Conservation (phyloP, 2,797 vertebrate species). For the Esox masquinongy region DNA sequence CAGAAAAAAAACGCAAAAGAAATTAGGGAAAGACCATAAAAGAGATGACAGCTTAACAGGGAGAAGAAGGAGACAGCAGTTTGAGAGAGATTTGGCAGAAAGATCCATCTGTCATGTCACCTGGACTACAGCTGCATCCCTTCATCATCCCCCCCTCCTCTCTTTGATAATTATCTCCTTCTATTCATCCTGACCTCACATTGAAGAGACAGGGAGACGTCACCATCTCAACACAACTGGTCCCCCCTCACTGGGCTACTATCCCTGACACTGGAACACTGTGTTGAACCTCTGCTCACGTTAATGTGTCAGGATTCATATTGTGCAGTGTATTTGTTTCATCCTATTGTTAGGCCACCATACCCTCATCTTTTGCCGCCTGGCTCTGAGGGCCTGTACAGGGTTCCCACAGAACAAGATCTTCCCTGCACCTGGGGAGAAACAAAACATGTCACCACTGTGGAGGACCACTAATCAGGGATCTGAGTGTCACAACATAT, state of each 20-base stretch:
- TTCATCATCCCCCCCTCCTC: constrained; percentile 30
- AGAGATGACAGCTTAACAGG: not conserved
- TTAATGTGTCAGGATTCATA: not conserved
- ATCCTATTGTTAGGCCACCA: constrained; percentile 9
- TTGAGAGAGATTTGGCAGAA: constrained; percentile 16
- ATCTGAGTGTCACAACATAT: not conserved
- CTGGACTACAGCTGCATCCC: constrained; percentile 23
- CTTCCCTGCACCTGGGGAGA: constrained; percentile 76
- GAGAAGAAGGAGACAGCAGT: constrained; percentile 15
- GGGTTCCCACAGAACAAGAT: constrained; percentile 91
- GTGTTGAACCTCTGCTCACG: not conserved
- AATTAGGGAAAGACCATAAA: constrained; percentile 14
- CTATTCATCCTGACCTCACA: constrained; percentile 44
- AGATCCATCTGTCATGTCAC: constrained; percentile 31
- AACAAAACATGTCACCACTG: not conserved
- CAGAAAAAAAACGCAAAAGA: not conserved
- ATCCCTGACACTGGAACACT: not conserved
- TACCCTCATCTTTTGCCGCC: constrained; percentile 81
- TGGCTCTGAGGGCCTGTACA: constrained; percentile 79
- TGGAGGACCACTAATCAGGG: not conserved
- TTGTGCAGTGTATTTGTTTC: not conserved
- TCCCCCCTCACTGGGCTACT: too few species aligned
- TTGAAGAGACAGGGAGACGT: constrained; percentile 40
- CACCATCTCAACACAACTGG: too few species aligned
- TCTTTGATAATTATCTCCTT: constrained; percentile 44